These are phyloP conservation scores for Penaeus vannamei DNA, from an alignment of 1,140 invertebrate genomes.

Conservation along the genomic window DNA sequence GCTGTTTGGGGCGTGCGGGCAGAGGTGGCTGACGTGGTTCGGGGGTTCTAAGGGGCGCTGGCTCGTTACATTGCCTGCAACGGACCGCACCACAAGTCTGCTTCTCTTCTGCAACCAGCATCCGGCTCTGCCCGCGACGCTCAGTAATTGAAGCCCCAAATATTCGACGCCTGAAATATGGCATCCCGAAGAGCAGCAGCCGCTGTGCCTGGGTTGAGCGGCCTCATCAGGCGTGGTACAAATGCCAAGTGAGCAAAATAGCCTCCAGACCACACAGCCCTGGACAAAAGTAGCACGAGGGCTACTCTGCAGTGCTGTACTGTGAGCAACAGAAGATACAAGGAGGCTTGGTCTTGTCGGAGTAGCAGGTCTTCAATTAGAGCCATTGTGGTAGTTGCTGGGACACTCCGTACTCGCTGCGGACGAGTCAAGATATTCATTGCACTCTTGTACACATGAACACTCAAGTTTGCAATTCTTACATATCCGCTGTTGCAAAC, in stretches of 20 bases:
- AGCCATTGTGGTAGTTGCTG: not conserved
- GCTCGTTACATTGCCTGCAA: conserved; percentile 36
- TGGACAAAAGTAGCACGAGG: conserved; percentile 20
- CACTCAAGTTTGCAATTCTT: no score
- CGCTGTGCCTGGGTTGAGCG: conserved; percentile 41
- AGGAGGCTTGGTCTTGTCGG: conserved; percentile 53
- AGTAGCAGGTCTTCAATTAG: conserved; percentile 32
- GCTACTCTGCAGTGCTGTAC: conserved; percentile 39
- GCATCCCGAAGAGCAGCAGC: conserved; percentile 25
- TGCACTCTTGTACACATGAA: no score
- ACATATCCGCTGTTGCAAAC: no score
- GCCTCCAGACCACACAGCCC: conserved; percentile 56
- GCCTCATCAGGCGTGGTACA: conserved; percentile 58
- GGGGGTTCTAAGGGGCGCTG: conserved; percentile 13
- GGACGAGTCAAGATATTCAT: no score
- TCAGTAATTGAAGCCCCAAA: not conserved
- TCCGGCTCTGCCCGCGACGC: no score
- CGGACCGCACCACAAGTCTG: conserved; percentile 3
- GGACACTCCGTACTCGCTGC: no score
- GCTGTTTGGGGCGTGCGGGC: conserved; percentile 28
- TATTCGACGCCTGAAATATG: conserved; percentile 7
- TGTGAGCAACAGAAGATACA: conserved; percentile 57
- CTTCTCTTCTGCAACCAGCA: no score
- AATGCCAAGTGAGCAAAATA: conserved; percentile 62
- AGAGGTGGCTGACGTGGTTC: not conserved